A percentile compares a stretch with the other conserved stretches of the same genome.
Conservation (phyloP, 1,140 invertebrate species). For the Cydia pomonella region DNA sequence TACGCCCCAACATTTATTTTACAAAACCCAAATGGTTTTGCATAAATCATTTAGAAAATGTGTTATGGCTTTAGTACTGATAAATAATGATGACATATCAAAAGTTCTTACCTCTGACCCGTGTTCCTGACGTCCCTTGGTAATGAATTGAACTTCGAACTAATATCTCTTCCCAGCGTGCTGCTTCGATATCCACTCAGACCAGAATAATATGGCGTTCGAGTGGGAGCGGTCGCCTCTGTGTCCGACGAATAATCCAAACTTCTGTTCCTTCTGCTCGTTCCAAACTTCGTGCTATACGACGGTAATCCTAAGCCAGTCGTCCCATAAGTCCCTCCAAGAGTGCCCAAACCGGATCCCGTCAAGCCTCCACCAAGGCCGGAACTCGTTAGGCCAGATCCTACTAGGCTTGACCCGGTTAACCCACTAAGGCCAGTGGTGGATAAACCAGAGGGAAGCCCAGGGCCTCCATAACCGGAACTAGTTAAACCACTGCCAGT, state of each 20-base stretch:
- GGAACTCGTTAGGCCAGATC: conserved; percentile 65
- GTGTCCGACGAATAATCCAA: conserved; percentile 97
- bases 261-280: conserved; percentile 86
- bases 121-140: conserved; percentile 86
- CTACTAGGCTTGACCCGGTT: conserved; percentile 70
- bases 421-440: conserved; percentile 66
- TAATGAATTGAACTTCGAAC: conserved; percentile 87
- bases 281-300: conserved; percentile 70
- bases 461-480: conserved; percentile 55
- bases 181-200: conserved; percentile 76
- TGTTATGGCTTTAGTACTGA: no score
- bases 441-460: conserved; percentile 67
- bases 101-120: conserved; percentile 66
- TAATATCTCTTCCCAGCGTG: conserved; percentile 79
- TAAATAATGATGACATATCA: no score
- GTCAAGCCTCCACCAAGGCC: conserved; percentile 64
- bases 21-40: no score
- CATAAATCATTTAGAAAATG: no score
- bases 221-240: conserved; percentile 90
- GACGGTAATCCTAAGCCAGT: conserved; percentile 72
- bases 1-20: no score
- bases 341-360: conserved; percentile 62
- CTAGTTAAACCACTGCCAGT: conserved; percentile 56
- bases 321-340: conserved; percentile 81
- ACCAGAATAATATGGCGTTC: conserved; percentile 87